Conservation (phyloP, 2,888 invertebrate species). For the Cybosia mesomella region DNA sequence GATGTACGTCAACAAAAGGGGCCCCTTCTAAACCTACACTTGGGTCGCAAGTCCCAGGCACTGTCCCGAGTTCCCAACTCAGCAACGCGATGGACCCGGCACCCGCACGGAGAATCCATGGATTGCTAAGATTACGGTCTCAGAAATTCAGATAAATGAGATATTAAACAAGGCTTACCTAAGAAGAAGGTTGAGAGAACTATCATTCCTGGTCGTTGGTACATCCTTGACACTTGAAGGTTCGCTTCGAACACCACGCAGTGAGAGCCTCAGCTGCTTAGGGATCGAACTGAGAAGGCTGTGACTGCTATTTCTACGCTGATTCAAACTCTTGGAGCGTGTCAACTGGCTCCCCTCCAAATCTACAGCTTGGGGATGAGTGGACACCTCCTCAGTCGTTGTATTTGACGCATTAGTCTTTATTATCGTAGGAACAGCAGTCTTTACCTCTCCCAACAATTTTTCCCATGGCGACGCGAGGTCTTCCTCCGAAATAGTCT, state of each 20-base stretch:
- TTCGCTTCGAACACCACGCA: slow-evolving; percentile 83
- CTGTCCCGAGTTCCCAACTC: too few relatives aligned
- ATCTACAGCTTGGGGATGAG: slow-evolving; percentile 68
- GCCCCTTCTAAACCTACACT: too few relatives aligned
- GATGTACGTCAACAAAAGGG: too few relatives aligned
- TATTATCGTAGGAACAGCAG: slow-evolving; percentile 81
- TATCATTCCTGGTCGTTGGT: slow-evolving; percentile 82
- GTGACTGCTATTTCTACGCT: slow-evolving; percentile 80
- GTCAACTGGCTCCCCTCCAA: slow-evolving; percentile 78
- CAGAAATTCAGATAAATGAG: background rate
- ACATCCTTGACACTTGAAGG: slow-evolving; percentile 83
- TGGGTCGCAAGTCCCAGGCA: too few relatives aligned
- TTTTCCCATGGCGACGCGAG: slow-evolving; percentile 83
- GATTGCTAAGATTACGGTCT: too few relatives aligned
- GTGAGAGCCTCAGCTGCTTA: slow-evolving; percentile 82
- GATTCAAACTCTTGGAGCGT: slow-evolving; percentile 82
- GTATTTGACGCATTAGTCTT: slow-evolving; percentile 81
- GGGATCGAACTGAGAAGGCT: slow-evolving; percentile 86
- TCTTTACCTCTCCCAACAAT: slow-evolving; percentile 79
- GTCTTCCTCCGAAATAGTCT: slow-evolving; percentile 84
- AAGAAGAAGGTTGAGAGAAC: slow-evolving; percentile 83
- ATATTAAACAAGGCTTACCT: slow-evolving; percentile 68
- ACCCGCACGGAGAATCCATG: too few relatives aligned
- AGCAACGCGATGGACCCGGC: too few relatives aligned
- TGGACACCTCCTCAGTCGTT: slow-evolving; percentile 75